Evolutionary conservation across 64 coral and sea anemone species (phyloP), one percentile per base, ranked within the genome.

Genomic region (Pachyseris speciosa): DNA sequence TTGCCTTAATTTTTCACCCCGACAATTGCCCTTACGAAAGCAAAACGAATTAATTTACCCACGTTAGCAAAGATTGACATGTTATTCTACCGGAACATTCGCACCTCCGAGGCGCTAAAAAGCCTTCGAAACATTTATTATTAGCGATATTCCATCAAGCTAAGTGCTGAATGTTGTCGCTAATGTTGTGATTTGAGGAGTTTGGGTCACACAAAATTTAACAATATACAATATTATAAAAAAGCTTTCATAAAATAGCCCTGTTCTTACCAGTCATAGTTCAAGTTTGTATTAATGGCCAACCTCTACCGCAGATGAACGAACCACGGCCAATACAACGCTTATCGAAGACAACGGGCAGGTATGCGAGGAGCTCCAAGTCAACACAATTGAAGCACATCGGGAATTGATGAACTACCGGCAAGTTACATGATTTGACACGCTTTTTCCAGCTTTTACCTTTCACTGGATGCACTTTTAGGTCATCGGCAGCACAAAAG

Each of bases 401-500:
- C 65, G 31, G 28, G 7, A 13, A 36, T 61, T 61, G n/a, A 61
- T 61, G 24, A 27, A 61, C n/a, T 27, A 5, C 58, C 58, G 58
- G 7, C 22, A 68, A 68, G 65, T 37, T 68, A 34, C 65, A 68
- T 29, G 65, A 33, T 68, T 68, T 61, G 22, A 68, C 65, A 68
- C 65, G 65, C 65, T 33, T 36, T 68, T 34, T 34, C 32, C 9
- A 68, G 65, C 65, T 68, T 68, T 68, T 68, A 68, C 65, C 65
- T 68, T 68, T 68, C 65, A 68, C 65, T 68, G 65, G 65, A 36
- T 37, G 65, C 65, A 68, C 65, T 68, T 37, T 31, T 68, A 26
- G 65, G 65, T 68, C 65, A 68, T 33, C 65, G 13, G 1, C 8
- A 31, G 24, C 28, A 68, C 65, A 37, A 68, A 68, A 68, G 32